Evolutionary conservation across 2,113 vertebrate species (phyloP), one percentile per base, ranked within the genome.

Genomic region (Odocoileus hemionus): DNA sequence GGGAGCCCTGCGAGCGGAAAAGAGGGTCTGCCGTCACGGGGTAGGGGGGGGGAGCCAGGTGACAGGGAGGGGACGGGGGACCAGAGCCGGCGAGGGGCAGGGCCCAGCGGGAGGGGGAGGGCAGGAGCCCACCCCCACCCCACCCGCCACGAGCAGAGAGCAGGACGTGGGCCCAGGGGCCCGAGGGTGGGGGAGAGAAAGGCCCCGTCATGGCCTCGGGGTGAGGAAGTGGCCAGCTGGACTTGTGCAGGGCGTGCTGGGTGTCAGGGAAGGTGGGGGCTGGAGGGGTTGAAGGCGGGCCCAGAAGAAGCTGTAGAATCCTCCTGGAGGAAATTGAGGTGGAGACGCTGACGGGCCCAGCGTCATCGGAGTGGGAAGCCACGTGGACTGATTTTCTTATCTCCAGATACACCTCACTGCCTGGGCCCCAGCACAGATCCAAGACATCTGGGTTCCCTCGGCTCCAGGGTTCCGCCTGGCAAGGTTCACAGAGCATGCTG

Each of bases 331-430:
- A 78, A 23, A 21, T 2, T 2, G 25, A 76, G 4, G 45, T 6
- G 4, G 25, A 2, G 9, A 16, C 67, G 12, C 25, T 2, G 17
- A 33, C 0, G 0, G 10, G 43, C 6, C 3, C 84, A 6, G 33
- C 13, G 1, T 17, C 13, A 21, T 15, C 3, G 1, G 10, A 21
- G 5, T 19, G 8, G 7, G n/a, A 25, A 0, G 1, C 5, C 4
- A 6, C 6, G 1, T 2, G 25, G 54, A 6, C 28, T 1, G 6
- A 30, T 23, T 47, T 14, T 58, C 39, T 78, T 1, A 0, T 50
- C 19, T 5, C 16, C 92, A 19, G 19, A 19, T 5, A 0, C 0
- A 33, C 6, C 25, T 43, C 26, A 1, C 30, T 25, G 43, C 5
- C 3, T 5, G 17, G 54, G 43, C 15, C 11, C 21, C 0, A 0